These are phyloP conservation scores for Ariopsis seemanni DNA, from an alignment of 2,113 vertebrate species.

Conservation along the genomic window DNA sequence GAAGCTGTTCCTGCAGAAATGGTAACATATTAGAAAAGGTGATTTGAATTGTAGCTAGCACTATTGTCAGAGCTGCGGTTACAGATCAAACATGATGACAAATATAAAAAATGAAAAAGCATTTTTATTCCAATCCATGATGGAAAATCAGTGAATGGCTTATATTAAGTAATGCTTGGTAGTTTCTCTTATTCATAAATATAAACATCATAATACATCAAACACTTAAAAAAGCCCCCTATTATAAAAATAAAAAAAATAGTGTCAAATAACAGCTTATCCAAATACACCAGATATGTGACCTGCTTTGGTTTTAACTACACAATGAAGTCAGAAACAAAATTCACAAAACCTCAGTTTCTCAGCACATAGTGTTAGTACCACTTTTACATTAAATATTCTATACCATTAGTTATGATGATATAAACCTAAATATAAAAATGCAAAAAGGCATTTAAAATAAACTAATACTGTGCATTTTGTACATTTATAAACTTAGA, in stretches of 20 bases:
- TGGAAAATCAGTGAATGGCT: background rate
- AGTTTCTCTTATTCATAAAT: background rate
- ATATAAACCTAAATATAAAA: background rate
- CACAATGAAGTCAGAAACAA: background rate
- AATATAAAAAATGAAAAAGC: background rate
- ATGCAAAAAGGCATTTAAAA: background rate
- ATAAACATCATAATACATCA: background rate
- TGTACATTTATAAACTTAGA: background rate
- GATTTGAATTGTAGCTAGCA: background rate
- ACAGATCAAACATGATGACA: background rate
- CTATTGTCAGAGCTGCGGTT: background rate
- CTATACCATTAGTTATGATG: background rate
- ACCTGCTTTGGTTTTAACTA: conserved; percentile 8
- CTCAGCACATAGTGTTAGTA: background rate
- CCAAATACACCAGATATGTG: background rate
- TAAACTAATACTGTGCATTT: background rate
- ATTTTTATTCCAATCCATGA: background rate
- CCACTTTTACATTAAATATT: background rate
- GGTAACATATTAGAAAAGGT: background rate
- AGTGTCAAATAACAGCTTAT: background rate
- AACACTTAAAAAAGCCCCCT: background rate
- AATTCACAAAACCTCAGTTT: background rate
- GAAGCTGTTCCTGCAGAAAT: background rate
- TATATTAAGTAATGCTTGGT: background rate
- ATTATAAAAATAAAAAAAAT: background rate